Evolutionary conservation across 2,113 vertebrate genomes (phyloP).

Genomic region (Hippocampus abdominalis): DNA sequence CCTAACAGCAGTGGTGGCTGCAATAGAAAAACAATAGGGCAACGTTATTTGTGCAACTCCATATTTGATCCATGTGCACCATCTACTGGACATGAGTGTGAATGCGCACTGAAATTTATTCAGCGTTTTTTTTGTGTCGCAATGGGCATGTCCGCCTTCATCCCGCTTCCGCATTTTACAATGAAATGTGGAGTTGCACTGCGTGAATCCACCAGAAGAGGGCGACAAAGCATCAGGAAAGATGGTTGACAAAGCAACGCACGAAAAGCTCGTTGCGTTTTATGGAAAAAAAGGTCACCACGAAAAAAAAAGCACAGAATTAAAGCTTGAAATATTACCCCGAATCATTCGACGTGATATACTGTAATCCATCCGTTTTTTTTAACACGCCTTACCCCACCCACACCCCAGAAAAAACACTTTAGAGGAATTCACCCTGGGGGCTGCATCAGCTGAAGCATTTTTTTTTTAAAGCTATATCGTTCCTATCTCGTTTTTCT

Average conservation of each 20-base stretch:
- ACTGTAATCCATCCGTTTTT: no score
- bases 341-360: neutral
- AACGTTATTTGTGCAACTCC: neutral
- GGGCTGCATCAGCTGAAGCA: slow-evolving; percentile 39
- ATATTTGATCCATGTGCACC: neutral
- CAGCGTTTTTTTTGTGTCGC: neutral
- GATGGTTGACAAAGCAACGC: neutral
- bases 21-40: neutral
- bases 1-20: neutral
- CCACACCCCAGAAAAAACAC: slow-evolving; percentile 6
- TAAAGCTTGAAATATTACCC: slow-evolving; percentile 25
- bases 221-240: neutral
- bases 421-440: slow-evolving; percentile 50
- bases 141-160: neutral
- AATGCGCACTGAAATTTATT: neutral
- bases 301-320: neutral
- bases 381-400: neutral
- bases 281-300: neutral
- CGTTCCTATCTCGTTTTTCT: slow-evolving; percentile 50
- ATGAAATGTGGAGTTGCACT: no score
- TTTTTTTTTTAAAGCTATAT: slow-evolving; percentile 38
- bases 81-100: neutral
- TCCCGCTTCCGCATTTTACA: no score
- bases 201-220: neutral
- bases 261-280: neutral